Conservation (phyloP, 2,797 vertebrate genomes). For the Glyptemys insculpta region DNA sequence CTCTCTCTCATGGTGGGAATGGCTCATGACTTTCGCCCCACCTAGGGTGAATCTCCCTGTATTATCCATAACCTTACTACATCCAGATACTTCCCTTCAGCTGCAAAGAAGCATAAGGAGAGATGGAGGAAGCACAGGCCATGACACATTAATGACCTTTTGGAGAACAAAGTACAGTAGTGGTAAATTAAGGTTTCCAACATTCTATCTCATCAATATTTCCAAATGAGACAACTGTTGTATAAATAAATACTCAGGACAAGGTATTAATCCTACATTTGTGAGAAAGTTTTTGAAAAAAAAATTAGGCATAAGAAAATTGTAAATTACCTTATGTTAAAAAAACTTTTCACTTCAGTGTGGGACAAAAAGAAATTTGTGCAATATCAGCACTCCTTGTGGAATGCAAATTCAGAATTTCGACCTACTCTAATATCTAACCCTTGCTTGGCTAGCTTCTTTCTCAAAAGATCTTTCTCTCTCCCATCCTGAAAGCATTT, state of each 20-base stretch:
- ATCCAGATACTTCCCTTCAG: constrained; percentile 10
- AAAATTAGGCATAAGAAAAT: neutral
- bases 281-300: neutral
- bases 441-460: neutral
- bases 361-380: neutral
- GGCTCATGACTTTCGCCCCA: neutral
- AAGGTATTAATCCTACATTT: neutral
- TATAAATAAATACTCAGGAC: constrained; percentile 17
- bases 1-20: neutral
- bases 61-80: neutral
- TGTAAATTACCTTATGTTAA: neutral
- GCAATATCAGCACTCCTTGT: neutral
- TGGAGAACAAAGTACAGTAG: constrained; percentile 43
- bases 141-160: constrained; percentile 53
- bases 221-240: neutral
- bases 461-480: neutral
- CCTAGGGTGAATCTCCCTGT: constrained; percentile 29
- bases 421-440: neutral
- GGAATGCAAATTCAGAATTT: neutral
- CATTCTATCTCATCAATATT: constrained; percentile 43
- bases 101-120: constrained; percentile 44
- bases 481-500: neutral
- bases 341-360: neutral
- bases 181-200: constrained; percentile 52
- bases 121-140: constrained; percentile 31